Percentiles rank a stretch among this genome's conserved stretches.
Conservation (phyloP, 2,797 vertebrate species). For the Syngnathus rostellatus region DNA sequence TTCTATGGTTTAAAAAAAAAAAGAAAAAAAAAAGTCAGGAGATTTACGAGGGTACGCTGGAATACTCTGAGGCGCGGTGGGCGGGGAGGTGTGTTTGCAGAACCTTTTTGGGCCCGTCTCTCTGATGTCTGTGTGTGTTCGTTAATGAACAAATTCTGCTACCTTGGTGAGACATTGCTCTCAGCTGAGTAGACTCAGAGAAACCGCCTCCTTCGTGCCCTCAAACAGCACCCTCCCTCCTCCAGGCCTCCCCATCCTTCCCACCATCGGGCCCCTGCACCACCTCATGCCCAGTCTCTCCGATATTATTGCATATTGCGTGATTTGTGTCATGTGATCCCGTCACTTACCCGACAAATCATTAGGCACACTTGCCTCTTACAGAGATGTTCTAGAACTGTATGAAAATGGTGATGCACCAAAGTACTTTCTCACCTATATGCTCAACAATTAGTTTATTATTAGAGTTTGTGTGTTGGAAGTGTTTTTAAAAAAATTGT, state of each 20-base stretch:
- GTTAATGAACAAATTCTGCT: constrained; percentile 80
- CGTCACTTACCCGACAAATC: no score
- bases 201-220: constrained; percentile 42
- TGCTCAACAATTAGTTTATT: no score
- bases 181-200: constrained; percentile 69
- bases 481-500: no score
- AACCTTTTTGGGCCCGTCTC: constrained; percentile 50
- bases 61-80: constrained; percentile 44
- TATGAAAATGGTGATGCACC: no score
- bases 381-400: no score
- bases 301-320: not conserved
- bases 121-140: constrained; percentile 77
- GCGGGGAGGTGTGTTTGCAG: constrained; percentile 62
- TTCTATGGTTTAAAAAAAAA: not conserved
- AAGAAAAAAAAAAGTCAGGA: constrained; percentile 10
- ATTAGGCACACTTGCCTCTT: no score
- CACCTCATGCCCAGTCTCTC: not conserved
- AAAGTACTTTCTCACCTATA: no score
- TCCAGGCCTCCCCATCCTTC: constrained; percentile 21
- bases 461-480: no score
- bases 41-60: constrained; percentile 60
- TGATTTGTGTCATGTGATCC: not conserved
- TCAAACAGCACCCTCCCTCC: constrained; percentile 29
- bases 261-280: not conserved
- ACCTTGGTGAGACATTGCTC: constrained; percentile 76